Evolutionary conservation across 2,888 invertebrate species (phyloP).

Genomic region (Scaptomyza caliginosa): DNA sequence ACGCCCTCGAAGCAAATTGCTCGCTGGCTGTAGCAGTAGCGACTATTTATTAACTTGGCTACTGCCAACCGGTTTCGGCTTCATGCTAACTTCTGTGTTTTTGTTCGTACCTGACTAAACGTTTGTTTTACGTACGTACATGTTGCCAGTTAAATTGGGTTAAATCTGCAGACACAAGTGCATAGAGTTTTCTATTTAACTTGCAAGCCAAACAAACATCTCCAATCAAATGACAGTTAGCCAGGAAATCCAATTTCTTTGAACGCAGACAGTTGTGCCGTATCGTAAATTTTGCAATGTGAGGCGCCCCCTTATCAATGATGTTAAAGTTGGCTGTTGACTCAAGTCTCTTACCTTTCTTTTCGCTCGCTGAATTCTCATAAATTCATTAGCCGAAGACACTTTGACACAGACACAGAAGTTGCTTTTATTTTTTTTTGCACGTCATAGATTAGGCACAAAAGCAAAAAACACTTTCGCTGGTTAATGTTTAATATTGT

Average conservation of each 20-base stretch:
- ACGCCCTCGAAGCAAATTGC: slow-evolving; percentile 31
- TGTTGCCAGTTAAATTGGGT: slow-evolving; percentile 15
- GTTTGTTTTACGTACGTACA: slow-evolving; percentile 48
- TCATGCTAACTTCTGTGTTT: slow-evolving; percentile 26
- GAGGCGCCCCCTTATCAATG: slow-evolving; percentile 46
- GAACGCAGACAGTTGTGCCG: slow-evolving; percentile 38
- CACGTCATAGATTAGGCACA: slow-evolving; percentile 64
- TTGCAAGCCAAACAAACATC: slow-evolving; percentile 7
- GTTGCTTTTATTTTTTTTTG: slow-evolving; percentile 46
- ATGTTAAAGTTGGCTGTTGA: slow-evolving; percentile 18
- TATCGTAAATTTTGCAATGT: slow-evolving; percentile 53
- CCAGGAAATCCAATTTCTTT: slow-evolving; percentile 40
- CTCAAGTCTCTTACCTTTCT: slow-evolving; percentile 10
- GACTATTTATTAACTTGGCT: slow-evolving; percentile 14
- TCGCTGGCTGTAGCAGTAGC: slow-evolving; percentile 26
- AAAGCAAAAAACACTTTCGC: slow-evolving; percentile 65
- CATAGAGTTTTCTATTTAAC: neutral
- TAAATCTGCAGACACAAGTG: slow-evolving; percentile 18
- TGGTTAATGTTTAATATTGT: slow-evolving; percentile 3
- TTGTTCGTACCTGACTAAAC: slow-evolving; percentile 65
- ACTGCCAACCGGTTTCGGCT: slow-evolving; percentile 55
- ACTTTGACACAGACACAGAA: slow-evolving; percentile 46
- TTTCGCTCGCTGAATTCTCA: slow-evolving; percentile 30
- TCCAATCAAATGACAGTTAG: neutral
- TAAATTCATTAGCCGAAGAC: slow-evolving; percentile 69